A percentile compares a stretch with the other conserved stretches of the same genome.
Conservation (phyloP, 2,888 invertebrate genomes). For the Hoplodrina blanda region DNA sequence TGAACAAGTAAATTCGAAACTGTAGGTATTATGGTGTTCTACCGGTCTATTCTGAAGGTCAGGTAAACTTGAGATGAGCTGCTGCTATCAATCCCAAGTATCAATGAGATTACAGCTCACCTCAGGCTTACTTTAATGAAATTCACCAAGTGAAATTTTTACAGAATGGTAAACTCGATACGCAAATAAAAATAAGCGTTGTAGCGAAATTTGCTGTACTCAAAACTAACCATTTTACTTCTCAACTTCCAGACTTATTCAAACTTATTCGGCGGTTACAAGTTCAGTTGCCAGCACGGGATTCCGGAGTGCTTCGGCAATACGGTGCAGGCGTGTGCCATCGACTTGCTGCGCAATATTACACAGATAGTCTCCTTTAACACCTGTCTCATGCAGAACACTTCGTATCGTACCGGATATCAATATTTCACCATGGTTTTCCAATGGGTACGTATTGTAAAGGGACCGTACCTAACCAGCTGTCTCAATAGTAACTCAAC, state of each 20-base stretch:
- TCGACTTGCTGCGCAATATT: conserved; percentile 91
- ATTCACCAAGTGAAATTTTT: too few species aligned
- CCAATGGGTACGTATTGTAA: conserved; percentile 62
- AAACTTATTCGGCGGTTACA: conserved; percentile 56
- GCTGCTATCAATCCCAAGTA: too few species aligned
- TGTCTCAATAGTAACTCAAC: not conserved
- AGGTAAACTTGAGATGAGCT: too few species aligned
- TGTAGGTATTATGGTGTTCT: not conserved
- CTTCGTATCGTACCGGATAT: conserved; percentile 48
- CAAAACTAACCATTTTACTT: not conserved
- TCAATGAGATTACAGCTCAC: too few species aligned
- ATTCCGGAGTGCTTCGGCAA: conserved; percentile 94
- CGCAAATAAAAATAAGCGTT: not conserved
- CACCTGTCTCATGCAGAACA: conserved; percentile 77
- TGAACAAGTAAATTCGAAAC: not conserved
- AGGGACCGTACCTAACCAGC: not conserved
- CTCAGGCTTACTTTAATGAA: too few species aligned
- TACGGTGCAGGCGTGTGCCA: conserved; percentile 94
- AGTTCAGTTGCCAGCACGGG: conserved; percentile 94
- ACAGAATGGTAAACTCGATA: not conserved
- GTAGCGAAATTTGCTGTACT: not conserved
- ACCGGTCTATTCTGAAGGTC: not conserved
- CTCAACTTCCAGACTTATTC: conserved; percentile 67
- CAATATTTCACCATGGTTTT: conserved; percentile 54
- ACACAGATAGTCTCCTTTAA: conserved; percentile 91